Percentiles rank a stretch among this genome's conserved stretches.
phyloP scores from a whole-genome alignment of 2,888 invertebrate genomes.

The Cactoblastis cactorum region DNA sequence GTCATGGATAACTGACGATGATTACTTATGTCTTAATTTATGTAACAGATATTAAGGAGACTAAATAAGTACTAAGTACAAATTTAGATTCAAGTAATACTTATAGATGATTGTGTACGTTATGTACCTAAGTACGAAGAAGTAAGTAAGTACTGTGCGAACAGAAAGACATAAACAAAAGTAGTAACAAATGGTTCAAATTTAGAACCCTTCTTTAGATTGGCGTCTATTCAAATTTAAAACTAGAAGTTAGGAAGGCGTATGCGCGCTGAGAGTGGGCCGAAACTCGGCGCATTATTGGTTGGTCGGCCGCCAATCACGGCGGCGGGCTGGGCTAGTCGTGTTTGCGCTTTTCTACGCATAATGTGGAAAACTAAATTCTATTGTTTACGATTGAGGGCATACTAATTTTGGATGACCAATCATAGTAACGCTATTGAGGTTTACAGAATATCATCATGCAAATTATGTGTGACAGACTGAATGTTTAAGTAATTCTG shows the following conservation, averaged over 20 bases:
- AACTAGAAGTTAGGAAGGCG: slow-evolving; percentile 72
- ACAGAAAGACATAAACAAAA: not conserved
- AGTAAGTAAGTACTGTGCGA: too few relatives aligned
- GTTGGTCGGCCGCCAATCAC: slow-evolving; percentile 62
- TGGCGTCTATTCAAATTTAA: slow-evolving; percentile 57
- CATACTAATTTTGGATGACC: not conserved
- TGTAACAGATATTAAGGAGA: too few relatives aligned
- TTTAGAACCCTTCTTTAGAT: slow-evolving; percentile 30
- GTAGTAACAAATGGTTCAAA: slow-evolving; percentile 16
- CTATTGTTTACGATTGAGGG: slow-evolving; percentile 25
- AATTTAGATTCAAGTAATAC: too few relatives aligned
- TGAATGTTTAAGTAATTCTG: too few relatives aligned
- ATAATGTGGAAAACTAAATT: slow-evolving; percentile 28
- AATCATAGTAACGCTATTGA: not conserved
- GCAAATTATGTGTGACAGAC: too few relatives aligned
- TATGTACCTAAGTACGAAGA: too few relatives aligned
- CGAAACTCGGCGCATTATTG: slow-evolving; percentile 62
- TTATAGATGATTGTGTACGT: too few relatives aligned
- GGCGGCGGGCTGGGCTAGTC: slow-evolving; percentile 47
- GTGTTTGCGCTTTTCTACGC: slow-evolving; percentile 47
- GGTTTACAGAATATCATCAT: too few relatives aligned
- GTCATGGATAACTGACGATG: too few relatives aligned
- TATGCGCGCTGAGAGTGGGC: slow-evolving; percentile 50
- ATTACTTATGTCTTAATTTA: too few relatives aligned
- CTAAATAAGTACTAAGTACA: too few relatives aligned